Evolutionary conservation across 2,113 vertebrate species (phyloP), one percentile per base, ranked within the genome.

Genomic region (Otis tarda): DNA sequence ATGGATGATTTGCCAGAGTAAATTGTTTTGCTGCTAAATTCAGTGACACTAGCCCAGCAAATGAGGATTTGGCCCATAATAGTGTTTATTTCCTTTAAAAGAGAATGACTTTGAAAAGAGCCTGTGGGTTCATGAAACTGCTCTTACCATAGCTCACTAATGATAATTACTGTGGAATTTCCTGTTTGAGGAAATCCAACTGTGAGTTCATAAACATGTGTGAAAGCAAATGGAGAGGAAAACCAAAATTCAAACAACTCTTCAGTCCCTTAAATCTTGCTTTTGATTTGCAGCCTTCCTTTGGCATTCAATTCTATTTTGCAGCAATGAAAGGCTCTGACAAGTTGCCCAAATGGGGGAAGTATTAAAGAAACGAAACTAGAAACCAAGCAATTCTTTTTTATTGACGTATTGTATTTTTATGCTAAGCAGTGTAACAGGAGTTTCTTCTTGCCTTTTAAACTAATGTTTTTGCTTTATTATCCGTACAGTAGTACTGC

Each of bases 131-230:
- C 37, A 61, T 1, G 1, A 35, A 21, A n/a, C 50, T 84, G 68
- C 52, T 75, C 27, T 89, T 84, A 86, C 84, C 69, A 76, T 77
- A 85, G 93, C 68, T 87, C 63, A 21, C 68, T 90, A 81, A 86
- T 69, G 79, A 69, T 85, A 94, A 94, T 84, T 93, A 71, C 61
- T 7, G 1, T 82, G 91, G 95, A 94, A 95, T 89, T 95, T 94
- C 95, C 80, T 94, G 73, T 74, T 83, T 74, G 69, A 91, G 87
- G 77, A 96, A 93, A 94, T 89, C 81, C 87, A 94, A 47, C 71
- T 90, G 86, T 68, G 89, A 92, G 57, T 90, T 90, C 79, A 95
- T 71, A 95, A 94, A 86, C 12, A 31, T 41, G 75, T 28, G 27
- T 78, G 82, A 95, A 94, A 89, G 86, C 61, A 73, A 82, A 74